Conservation (phyloP, 2,888 invertebrate species). For the Spodoptera picta region DNA sequence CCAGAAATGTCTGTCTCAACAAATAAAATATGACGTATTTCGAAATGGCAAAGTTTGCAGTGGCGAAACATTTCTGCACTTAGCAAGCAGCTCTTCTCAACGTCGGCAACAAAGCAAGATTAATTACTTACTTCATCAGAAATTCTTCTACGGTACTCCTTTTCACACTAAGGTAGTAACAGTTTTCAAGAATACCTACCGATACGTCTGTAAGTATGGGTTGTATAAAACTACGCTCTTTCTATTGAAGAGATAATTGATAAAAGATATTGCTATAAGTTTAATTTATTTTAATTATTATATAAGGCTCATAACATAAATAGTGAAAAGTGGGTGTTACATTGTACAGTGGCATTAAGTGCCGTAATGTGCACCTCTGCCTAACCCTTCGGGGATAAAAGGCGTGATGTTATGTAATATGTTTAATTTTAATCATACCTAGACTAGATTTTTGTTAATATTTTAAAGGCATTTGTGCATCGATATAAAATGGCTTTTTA, state of each 20-base stretch:
- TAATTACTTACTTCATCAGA: constrained; percentile 55
- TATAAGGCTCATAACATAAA: no score
- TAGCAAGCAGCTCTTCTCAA: constrained; percentile 35
- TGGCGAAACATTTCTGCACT: constrained; percentile 40
- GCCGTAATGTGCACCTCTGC: no score
- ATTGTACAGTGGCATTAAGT: no score
- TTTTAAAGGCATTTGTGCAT: no score
- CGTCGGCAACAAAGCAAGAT: constrained; percentile 57
- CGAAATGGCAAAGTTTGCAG: constrained; percentile 49
- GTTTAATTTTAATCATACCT: constrained; percentile 13
- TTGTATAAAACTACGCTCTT: constrained; percentile 19
- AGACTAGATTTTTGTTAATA: background rate
- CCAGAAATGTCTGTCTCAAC: constrained; percentile 16
- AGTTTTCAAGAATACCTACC: constrained; percentile 32
- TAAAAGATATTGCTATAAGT: constrained; percentile 12
- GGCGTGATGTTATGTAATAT: constrained; percentile 28
- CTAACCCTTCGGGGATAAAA: no score
- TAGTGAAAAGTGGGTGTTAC: no score
- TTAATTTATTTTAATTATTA: no score
- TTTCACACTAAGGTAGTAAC: constrained; percentile 50
- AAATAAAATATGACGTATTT: constrained; percentile 46
- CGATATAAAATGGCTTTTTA: no score
- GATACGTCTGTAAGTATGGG: constrained; percentile 27
- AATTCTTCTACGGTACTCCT: constrained; percentile 43
- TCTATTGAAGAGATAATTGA: constrained; percentile 33